Percentiles rank a stretch among this genome's conserved stretches.
phyloP scores from a whole-genome alignment of 2,113 vertebrate species.

The Asarcornis scutulata region DNA sequence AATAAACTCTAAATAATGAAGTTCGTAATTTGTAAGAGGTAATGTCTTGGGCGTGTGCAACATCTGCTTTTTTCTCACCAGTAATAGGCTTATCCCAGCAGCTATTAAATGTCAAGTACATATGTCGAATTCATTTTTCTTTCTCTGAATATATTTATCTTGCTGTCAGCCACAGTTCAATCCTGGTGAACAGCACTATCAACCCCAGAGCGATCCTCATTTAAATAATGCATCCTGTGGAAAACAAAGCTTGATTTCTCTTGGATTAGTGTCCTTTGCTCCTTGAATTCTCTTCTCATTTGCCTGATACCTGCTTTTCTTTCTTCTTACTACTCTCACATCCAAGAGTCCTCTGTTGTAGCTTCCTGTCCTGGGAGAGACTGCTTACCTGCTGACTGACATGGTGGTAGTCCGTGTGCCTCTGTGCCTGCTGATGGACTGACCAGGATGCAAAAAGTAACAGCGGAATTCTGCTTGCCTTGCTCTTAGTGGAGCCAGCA shows the following conservation, averaged over 20 bases:
- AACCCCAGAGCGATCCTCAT: neutral
- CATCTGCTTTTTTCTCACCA: neutral
- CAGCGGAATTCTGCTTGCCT: neutral
- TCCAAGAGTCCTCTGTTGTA: neutral
- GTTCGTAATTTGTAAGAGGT: neutral
- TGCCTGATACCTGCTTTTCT: neutral
- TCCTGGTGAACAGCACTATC: neutral
- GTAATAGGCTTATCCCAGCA: neutral
- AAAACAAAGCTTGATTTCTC: neutral
- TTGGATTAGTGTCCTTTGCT: neutral
- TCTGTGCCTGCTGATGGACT: neutral
- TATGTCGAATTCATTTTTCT: neutral
- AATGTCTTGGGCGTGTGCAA: neutral
- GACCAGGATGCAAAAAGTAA: neutral
- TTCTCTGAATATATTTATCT: neutral
- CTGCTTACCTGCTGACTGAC: neutral
- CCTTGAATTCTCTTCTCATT: neutral
- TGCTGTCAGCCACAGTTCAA: neutral
- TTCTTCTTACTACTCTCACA: neutral
- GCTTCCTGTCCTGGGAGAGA: neutral
- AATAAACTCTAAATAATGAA: neutral
- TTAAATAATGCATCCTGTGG: neutral
- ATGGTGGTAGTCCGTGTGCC: neutral
- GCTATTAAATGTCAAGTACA: neutral
- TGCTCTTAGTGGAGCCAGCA: neutral